Conservation (phyloP, 92 coral and sea anemone species). For the Diadumene lineata region DNA sequence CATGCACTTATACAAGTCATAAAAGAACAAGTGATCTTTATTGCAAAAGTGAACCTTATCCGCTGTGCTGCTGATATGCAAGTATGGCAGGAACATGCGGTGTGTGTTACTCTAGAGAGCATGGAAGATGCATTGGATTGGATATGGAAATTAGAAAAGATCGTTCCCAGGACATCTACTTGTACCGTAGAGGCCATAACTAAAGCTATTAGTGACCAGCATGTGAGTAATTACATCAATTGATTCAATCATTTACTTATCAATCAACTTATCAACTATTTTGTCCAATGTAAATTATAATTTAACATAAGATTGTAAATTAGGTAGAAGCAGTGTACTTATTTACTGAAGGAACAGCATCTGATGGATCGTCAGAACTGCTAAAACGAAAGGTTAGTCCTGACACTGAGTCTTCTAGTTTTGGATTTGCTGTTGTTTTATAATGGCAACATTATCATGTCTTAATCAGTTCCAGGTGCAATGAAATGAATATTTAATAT, state of each 20-base stretch:
- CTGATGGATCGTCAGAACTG: constrained; percentile 80
- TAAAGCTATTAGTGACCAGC: constrained; percentile 81
- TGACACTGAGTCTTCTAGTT: too few species aligned
- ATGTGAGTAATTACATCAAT: too few species aligned
- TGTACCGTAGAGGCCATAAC: constrained; percentile 86
- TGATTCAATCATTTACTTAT: too few species aligned
- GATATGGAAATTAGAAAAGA: constrained; percentile 74
- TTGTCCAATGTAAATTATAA: too few species aligned
- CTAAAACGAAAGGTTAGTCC: constrained; percentile 82
- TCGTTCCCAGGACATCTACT: constrained; percentile 64
- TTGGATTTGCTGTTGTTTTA: too few species aligned
- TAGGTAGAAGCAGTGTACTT: constrained; percentile 91
- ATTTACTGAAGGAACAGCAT: constrained; percentile 81
- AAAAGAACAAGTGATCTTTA: constrained; percentile 93
- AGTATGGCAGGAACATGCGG: constrained; percentile 88
- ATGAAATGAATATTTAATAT: too few species aligned
- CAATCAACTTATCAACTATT: too few species aligned
- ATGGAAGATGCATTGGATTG: constrained; percentile 89
- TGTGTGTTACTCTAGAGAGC: constrained; percentile 89
- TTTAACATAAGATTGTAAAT: background rate
- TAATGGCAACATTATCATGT: too few species aligned
- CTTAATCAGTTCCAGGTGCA: too few species aligned
- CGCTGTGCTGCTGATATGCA: constrained; percentile 84
- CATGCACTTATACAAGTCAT: constrained; percentile 84
- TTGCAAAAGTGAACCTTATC: constrained; percentile 87